Conservation (phyloP, 2,797 vertebrate genomes). For the Percopsis omiscomaycus region DNA sequence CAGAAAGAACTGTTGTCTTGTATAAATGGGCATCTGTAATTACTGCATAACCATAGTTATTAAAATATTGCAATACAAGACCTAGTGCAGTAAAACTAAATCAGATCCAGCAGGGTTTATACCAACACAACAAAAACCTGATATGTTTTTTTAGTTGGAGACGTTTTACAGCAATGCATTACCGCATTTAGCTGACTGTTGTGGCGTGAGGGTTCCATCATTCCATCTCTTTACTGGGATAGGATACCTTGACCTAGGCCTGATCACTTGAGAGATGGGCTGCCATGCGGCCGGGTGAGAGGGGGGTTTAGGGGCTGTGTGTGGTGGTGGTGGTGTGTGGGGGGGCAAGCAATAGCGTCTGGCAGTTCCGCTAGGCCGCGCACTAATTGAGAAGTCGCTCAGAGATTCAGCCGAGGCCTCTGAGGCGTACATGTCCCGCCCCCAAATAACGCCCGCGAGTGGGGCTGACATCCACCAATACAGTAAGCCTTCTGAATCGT, state of each 20-base stretch:
- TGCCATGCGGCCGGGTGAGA: slow-evolving; percentile 22
- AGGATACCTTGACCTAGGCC: slow-evolving; percentile 41
- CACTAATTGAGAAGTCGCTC: slow-evolving; percentile 88
- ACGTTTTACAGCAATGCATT: not conserved
- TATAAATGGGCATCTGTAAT: no score
- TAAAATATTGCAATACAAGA: not conserved
- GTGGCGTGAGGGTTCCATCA: slow-evolving; percentile 2
- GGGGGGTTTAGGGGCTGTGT: slow-evolving; percentile 23
- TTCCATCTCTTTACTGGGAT: slow-evolving; percentile 8
- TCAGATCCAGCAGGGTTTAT: not conserved
- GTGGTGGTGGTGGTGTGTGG: slow-evolving; percentile 8
- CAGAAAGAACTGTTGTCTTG: no score
- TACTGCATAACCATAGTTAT: not conserved
- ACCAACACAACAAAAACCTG: slow-evolving; percentile 17
- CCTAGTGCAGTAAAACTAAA: not conserved
- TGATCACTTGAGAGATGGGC: slow-evolving; percentile 53
- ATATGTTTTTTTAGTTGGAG: not conserved
- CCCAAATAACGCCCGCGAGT: slow-evolving; percentile 83
- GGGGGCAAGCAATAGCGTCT: slow-evolving; percentile 59
- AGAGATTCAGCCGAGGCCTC: slow-evolving; percentile 76
- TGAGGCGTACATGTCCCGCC: slow-evolving; percentile 71
- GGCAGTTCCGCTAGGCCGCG: slow-evolving; percentile 83
- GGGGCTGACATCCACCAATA: slow-evolving; percentile 82
- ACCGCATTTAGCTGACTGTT: not conserved
- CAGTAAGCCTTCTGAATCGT: slow-evolving; percentile 65